phyloP scores from a whole-genome alignment of 92 coral and sea anemone genomes.

The Parazoanthus darwini region DNA sequence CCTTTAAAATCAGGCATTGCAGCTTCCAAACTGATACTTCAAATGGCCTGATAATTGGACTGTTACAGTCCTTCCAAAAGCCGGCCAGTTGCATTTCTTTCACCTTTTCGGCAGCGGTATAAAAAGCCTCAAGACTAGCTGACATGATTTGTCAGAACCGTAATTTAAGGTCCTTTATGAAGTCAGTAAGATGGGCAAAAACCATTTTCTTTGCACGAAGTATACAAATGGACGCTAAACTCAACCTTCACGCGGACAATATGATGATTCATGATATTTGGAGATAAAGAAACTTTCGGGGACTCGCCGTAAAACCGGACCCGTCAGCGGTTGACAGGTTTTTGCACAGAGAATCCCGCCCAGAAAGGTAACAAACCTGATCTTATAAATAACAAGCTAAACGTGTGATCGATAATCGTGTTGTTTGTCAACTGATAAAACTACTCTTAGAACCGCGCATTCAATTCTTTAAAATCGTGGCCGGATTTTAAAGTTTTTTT shows the following conservation, averaged over 20 bases:
- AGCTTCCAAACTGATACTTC: background rate
- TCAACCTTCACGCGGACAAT: background rate
- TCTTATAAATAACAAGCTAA: background rate
- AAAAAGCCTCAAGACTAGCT: background rate
- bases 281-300: background rate
- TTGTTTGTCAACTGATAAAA: background rate
- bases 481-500: background rate
- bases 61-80: background rate
- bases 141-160: background rate
- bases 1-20: background rate
- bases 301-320: background rate
- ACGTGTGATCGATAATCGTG: background rate
- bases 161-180: too few species aligned
- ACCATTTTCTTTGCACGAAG: background rate
- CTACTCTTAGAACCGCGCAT: background rate
- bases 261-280: background rate
- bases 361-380: slow-evolving; percentile 1
- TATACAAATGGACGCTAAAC: background rate
- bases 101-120: background rate
- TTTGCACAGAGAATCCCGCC: background rate
- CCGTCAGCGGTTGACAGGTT: background rate
- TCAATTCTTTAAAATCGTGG: background rate
- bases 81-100: background rate
- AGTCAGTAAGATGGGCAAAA: background rate
- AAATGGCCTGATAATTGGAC: background rate